Conservation (phyloP, 2,797 vertebrate species). For the Bradypodion ventrale region DNA sequence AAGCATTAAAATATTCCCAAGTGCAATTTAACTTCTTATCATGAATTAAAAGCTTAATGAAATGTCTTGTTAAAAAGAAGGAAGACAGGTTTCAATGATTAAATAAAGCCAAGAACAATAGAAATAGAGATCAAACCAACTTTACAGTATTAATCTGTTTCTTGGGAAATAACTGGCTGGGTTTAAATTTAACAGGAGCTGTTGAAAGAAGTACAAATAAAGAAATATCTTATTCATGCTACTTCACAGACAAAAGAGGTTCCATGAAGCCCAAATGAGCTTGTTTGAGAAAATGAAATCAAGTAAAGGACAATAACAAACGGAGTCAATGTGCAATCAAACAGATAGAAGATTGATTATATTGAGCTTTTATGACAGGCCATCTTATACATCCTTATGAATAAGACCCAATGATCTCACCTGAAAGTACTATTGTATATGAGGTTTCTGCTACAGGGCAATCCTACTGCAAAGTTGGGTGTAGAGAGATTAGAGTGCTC, state of each 20-base stretch:
- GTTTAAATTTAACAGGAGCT: slow-evolving; percentile 24
- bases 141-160: slow-evolving; percentile 59
- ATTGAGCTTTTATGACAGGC: background rate
- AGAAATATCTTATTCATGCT: background rate
- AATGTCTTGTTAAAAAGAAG: slow-evolving; percentile 71
- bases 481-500: too few species aligned
- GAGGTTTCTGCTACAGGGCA: background rate
- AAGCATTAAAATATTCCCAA: slow-evolving; percentile 74
- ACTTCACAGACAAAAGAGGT: background rate
- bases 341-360: background rate
- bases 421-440: background rate
- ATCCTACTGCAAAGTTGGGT: background rate
- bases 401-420: background rate
- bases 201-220: background rate
- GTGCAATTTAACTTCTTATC: slow-evolving; percentile 78
- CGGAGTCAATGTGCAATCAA: background rate
- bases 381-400: background rate
- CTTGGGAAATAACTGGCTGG: slow-evolving; percentile 54
- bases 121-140: slow-evolving; percentile 68
- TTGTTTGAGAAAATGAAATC: background rate
- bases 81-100: slow-evolving; percentile 72
- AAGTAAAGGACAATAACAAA: background rate
- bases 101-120: slow-evolving; percentile 77
- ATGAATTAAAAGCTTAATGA: slow-evolving; percentile 81
- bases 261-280: background rate